phyloP scores from a whole-genome alignment of 2,888 invertebrate genomes.

The Cosmorhoe ocellata region DNA sequence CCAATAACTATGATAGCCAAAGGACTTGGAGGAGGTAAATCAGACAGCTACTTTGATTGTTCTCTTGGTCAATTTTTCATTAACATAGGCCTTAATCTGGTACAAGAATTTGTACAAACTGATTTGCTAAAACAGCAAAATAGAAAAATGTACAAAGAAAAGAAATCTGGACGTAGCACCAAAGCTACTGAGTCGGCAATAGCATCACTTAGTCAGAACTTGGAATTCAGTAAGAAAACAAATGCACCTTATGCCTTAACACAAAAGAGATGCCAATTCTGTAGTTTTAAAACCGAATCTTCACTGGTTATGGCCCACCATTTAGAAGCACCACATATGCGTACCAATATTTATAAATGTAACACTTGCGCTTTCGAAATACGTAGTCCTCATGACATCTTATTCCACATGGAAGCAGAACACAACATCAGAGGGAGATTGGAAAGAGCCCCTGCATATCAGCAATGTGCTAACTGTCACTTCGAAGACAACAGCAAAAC shows the following conservation, averaged over 20 bases:
- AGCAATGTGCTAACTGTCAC: slow-evolving; percentile 97
- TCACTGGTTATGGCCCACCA: slow-evolving; percentile 93
- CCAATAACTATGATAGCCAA: slow-evolving; percentile 67
- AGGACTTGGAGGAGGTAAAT: slow-evolving; percentile 73
- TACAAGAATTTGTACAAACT: slow-evolving; percentile 96
- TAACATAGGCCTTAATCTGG: slow-evolving; percentile 95
- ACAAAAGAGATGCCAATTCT: slow-evolving; percentile 93
- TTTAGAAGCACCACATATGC: slow-evolving; percentile 96
- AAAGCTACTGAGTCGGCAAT: slow-evolving; percentile 91
- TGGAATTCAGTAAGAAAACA: slow-evolving; percentile 93
- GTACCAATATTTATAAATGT: slow-evolving; percentile 92
- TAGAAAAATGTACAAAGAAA: slow-evolving; percentile 90
- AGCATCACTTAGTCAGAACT: slow-evolving; percentile 91
- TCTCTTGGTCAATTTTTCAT: slow-evolving; percentile 95
- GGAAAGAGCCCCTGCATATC: slow-evolving; percentile 94
- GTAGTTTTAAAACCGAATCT: slow-evolving; percentile 96
- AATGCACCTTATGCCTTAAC: slow-evolving; percentile 91
- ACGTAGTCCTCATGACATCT: slow-evolving; percentile 93
- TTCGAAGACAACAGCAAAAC: slow-evolving; percentile 97
- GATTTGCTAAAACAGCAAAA: slow-evolving; percentile 95
- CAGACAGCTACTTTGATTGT: slow-evolving; percentile 91
- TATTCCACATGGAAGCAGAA: slow-evolving; percentile 96
- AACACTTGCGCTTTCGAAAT: slow-evolving; percentile 93
- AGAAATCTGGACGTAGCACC: slow-evolving; percentile 83
- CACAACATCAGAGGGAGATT: slow-evolving; percentile 94